phyloP scores from a whole-genome alignment of 1,140 invertebrate species.

The Oncopodura yosiiana region DNA sequence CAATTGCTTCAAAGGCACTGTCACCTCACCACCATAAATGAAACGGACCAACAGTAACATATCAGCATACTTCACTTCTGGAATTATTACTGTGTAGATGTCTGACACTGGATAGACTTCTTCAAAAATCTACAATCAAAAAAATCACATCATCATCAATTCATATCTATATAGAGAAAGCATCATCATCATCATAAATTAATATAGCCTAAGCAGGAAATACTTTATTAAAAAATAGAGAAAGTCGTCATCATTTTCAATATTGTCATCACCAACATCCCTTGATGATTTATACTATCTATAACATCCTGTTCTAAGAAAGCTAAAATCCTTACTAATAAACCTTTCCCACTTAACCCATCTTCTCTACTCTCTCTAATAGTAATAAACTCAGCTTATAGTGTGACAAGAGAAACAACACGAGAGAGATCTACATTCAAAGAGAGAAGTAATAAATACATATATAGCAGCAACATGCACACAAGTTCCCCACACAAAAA shows the following conservation, averaged over 20 bases:
- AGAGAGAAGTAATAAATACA: too few relatives aligned
- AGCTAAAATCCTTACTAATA: too few relatives aligned
- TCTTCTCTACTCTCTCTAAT: too few relatives aligned
- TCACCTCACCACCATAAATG: conserved; percentile 36
- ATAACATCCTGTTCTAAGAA: too few relatives aligned
- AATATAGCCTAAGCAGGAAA: background rate
- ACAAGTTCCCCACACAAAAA: too few relatives aligned
- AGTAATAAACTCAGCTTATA: too few relatives aligned
- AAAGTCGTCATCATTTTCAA: background rate
- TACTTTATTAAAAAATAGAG: background rate
- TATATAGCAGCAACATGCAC: too few relatives aligned
- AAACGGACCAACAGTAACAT: conserved; percentile 33
- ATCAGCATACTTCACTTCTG: conserved; percentile 33
- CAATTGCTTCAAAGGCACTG: conserved; percentile 34
- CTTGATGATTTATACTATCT: too few relatives aligned
- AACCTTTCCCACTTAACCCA: too few relatives aligned
- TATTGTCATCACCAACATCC: background rate
- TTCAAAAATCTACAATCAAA: conserved; percentile 29
- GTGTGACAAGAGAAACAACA: too few relatives aligned
- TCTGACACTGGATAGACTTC: conserved; percentile 25
- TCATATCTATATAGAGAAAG: background rate
- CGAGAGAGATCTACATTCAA: too few relatives aligned
- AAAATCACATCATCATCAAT: too few relatives aligned
- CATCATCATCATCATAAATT: background rate
- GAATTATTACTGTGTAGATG: conserved; percentile 28